Base-by-base conservation (phyloP, 1,140 invertebrate species). In the Heliconius melpomene region DNA sequence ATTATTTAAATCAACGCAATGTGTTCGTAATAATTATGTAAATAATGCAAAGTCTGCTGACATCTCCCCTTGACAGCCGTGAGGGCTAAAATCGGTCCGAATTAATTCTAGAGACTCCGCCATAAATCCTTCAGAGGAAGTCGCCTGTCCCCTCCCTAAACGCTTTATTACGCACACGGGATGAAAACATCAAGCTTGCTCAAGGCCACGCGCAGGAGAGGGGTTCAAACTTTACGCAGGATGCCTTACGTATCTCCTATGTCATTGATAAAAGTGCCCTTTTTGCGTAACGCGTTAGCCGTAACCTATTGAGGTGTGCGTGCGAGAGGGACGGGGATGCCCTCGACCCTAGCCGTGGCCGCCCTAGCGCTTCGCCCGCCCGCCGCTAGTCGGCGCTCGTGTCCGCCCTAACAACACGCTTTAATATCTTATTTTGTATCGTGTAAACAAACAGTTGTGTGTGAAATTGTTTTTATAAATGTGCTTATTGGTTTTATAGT, bases 131-230 rank as follows among this genome's bases (percentile, higher is more conserved):
- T 90, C 88, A 90, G 88, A 86, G 86, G 87, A 89, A 92, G 90
- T 91, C 90, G 88, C 87, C 87, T 86, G 86, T 88, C 85, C 92
- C 90, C 86, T 88, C 85, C 86, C 87, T 93, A 93, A 93, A 92
- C 90, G 93, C 84, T 93, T 93, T 94, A 94, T 93, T 93, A 93
- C 91, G 89, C 91, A 83, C 89, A 86, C 88, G 91, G 88, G 91
- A 94, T 93, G 91, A 92, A 93, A 94, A 93, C 93, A 93, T 94
- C 89, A 92, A 90, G 87, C 85, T 83, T 86, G 79, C 90, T 93
- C 92, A 93, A 94, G 93, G 93, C 90, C 90, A 90, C 88, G 84
- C 88, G 87, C 85, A 86, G 81, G 81, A 79, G 85, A 86, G 86
- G 85, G 80, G 80, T 76, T 76, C 66, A 74, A 70, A 72, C 54